Evolutionary conservation across 1,140 invertebrate species (phyloP), one percentile per base, ranked within the genome.

Genomic region (Ctenoplectra terminalis): DNA sequence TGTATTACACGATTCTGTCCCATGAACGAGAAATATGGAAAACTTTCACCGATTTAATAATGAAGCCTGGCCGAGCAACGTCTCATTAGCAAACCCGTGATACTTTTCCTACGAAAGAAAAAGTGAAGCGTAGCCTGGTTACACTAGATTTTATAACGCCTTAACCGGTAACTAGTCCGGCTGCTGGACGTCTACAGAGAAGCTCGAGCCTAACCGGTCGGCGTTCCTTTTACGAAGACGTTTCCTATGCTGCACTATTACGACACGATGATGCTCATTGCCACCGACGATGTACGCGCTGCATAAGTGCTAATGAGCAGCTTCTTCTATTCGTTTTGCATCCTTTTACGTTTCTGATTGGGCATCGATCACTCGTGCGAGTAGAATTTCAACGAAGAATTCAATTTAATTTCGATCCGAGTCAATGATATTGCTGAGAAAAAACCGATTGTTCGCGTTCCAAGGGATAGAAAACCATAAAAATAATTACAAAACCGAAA

Each of bases 81-180:
- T 56, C 48, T 63, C 72, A 81, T 81, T 74, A 67, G 71, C 79
- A 75, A 74, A 50, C 52, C 17, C 8, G 29, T 20, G 67, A 80
- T 71, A 80, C 58, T 72, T 80, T 83, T 80, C 75, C 83, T 83
- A 73, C 84, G 87, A 88, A 86, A 91, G 88, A 90, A 90, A 88
- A 88, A 90, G 85, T 89, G 83, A 88, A 83, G 81, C 80, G 74
- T 82, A 78, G 81, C 81, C 81, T 74, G 84, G 89, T 91, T 91
- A 90, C 90, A 84, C 89, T 89, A 90, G 90, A 90, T 88, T 89
- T 88, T 87, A 85, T 88, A 91, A 85, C 73, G 82, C 91, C 91
- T 91, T 91, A 91, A 90, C 78, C 66, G 91, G 90, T 83, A 92
- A 92, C 91, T 90, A 85, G 91, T 90, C 87, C 80, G 88, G 88